Conservation (phyloP, 2,888 invertebrate species). For the Rhingia campestris region DNA sequence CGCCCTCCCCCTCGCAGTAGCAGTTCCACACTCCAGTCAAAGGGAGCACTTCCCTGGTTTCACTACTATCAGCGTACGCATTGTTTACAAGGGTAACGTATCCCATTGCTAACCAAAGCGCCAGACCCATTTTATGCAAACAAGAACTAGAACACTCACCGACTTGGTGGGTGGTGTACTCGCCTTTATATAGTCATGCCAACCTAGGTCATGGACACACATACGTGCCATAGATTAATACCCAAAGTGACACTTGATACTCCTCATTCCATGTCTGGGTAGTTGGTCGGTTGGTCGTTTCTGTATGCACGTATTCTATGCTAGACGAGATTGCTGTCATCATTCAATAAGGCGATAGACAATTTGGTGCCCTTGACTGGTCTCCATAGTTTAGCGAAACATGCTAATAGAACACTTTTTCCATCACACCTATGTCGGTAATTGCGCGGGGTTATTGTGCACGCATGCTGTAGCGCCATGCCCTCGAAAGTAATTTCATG, state of each 20-base stretch:
- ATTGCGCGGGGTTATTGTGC: conserved; percentile 11
- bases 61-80: conserved; percentile 31
- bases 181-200: conserved; percentile 40
- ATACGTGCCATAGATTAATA: conserved; percentile 47
- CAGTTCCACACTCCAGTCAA: conserved; percentile 61
- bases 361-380: conserved; percentile 19
- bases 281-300: neutral
- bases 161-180: conserved; percentile 1
- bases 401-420: neutral
- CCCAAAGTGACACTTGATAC: conserved; percentile 56
- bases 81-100: conserved; percentile 10
- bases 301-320: conserved; percentile 31
- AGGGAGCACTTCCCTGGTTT: conserved; percentile 44
- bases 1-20: conserved; percentile 26
- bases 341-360: neutral
- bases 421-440: conserved; percentile 4
- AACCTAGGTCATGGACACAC: conserved; percentile 23
- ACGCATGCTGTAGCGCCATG: conserved; percentile 10
- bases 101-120: conserved; percentile 5
- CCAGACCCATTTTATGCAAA: neutral
- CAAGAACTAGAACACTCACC: neutral
- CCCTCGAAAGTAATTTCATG: conserved; percentile 9
- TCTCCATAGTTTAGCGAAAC: neutral
- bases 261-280: conserved; percentile 20
- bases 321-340: conserved; percentile 32